Conservation (phyloP, 2,113 vertebrate genomes). For the Ranitomeya variabilis region DNA sequence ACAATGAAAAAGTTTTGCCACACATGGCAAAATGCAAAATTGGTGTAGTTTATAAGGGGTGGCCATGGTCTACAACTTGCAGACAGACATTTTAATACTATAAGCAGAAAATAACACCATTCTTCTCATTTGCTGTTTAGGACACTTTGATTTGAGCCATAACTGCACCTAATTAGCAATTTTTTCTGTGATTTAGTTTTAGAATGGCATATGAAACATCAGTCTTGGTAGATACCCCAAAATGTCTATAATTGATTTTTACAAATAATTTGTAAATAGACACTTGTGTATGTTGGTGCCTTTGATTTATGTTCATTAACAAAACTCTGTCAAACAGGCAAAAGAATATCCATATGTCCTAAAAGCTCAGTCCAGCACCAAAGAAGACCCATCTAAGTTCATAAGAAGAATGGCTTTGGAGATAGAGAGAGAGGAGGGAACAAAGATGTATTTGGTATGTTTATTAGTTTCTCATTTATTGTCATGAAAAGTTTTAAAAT, state of each 20-base stretch:
- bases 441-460: conserved; percentile 46
- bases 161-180: too few relatives aligned
- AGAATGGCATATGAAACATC: too few relatives aligned
- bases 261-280: neutral
- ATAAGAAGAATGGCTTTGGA: conserved; percentile 50
- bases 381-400: conserved; percentile 35
- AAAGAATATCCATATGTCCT: conserved; percentile 47
- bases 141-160: too few relatives aligned
- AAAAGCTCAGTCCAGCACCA: conserved; percentile 16
- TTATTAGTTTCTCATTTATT: neutral
- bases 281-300: neutral
- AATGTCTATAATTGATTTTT: neutral
- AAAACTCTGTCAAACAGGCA: conserved; percentile 24
- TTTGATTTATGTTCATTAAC: neutral
- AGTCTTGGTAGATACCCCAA: too few relatives aligned
- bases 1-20: too few relatives aligned
- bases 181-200: too few relatives aligned
- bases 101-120: too few relatives aligned
- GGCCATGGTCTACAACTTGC: too few relatives aligned
- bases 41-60: too few relatives aligned
- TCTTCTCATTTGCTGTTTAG: too few relatives aligned
- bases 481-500: neutral
- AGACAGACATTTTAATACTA: too few relatives aligned
- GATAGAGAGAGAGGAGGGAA: conserved; percentile 38
- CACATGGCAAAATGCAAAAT: too few relatives aligned